Evolutionary conservation across 2,888 invertebrate genomes (phyloP).

Genomic region (Antitype chi): DNA sequence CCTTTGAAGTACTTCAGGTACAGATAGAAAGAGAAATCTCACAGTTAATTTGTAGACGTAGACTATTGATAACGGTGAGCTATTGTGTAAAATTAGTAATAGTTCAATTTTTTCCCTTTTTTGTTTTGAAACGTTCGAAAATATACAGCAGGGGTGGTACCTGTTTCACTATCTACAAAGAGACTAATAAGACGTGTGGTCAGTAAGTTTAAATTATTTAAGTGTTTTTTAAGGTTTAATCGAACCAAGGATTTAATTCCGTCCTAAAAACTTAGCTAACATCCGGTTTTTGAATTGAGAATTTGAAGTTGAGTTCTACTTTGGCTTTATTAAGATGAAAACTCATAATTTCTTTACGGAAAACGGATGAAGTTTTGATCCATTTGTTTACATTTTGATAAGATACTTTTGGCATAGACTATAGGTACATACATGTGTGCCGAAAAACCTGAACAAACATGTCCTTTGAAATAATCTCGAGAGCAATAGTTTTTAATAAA

Average conservation of each 20-base stretch:
- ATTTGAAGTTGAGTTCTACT: too few species aligned
- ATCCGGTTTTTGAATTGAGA: too few species aligned
- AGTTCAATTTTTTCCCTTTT: neutral
- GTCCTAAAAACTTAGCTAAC: too few species aligned
- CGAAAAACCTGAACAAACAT: conserved; percentile 27
- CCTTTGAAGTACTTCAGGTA: neutral
- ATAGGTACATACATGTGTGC: neutral
- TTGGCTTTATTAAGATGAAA: too few species aligned
- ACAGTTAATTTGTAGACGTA: neutral
- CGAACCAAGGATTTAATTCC: too few species aligned
- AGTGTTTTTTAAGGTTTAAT: neutral
- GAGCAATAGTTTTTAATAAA: conserved; percentile 48
- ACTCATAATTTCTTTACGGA: too few species aligned
- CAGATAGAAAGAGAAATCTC: neutral
- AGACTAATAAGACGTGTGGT: neutral
- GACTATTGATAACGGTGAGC: conserved; percentile 1
- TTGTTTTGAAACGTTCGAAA: neutral
- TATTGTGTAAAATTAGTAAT: conserved; percentile 2
- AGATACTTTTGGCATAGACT: neutral
- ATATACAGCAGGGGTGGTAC: conserved; percentile 2
- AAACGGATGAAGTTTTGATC: neutral
- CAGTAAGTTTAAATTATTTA: too few species aligned
- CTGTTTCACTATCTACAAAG: neutral
- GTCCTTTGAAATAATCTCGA: neutral
- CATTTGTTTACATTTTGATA: neutral